phyloP scores from a whole-genome alignment of 2,113 vertebrate species.

The Nerophis lumbriciformis region DNA sequence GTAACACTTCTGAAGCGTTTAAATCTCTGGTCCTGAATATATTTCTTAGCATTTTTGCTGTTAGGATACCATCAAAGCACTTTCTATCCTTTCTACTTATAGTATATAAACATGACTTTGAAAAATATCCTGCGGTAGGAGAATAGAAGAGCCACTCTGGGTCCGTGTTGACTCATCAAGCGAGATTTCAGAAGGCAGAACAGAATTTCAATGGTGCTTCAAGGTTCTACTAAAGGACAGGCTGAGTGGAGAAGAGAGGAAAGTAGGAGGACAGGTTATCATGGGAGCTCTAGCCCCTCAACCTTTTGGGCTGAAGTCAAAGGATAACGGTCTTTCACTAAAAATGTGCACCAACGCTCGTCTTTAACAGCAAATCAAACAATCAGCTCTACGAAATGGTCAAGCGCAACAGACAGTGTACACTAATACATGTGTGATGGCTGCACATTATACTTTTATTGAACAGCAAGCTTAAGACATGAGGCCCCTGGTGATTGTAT shows the following conservation, averaged over 20 bases:
- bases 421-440: neutral
- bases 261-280: constrained; percentile 41
- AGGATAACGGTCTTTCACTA: constrained; percentile 41
- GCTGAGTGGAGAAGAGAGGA: constrained; percentile 22
- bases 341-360: constrained; percentile 3
- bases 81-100: constrained; percentile 67
- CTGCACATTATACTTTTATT: too few relatives aligned
- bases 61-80: constrained; percentile 63
- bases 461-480: too few relatives aligned
- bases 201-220: constrained; percentile 73
- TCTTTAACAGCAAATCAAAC: constrained; percentile 2
- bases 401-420: neutral
- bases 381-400: constrained; percentile 18
- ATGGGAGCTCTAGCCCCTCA: constrained; percentile 59
- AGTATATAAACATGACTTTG: constrained; percentile 71
- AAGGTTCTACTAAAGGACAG: constrained; percentile 72
- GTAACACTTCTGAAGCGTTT: constrained; percentile 29
- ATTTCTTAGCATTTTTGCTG: constrained; percentile 64
- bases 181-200: constrained; percentile 68
- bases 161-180: constrained; percentile 70
- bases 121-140: constrained; percentile 67
- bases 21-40: constrained; percentile 42
- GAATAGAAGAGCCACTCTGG: constrained; percentile 57
- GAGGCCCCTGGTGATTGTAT: too few relatives aligned
- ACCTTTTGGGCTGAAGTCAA: constrained; percentile 51